phyloP scores from a whole-genome alignment of 2,888 invertebrate genomes.

The Dryobota labecula region DNA sequence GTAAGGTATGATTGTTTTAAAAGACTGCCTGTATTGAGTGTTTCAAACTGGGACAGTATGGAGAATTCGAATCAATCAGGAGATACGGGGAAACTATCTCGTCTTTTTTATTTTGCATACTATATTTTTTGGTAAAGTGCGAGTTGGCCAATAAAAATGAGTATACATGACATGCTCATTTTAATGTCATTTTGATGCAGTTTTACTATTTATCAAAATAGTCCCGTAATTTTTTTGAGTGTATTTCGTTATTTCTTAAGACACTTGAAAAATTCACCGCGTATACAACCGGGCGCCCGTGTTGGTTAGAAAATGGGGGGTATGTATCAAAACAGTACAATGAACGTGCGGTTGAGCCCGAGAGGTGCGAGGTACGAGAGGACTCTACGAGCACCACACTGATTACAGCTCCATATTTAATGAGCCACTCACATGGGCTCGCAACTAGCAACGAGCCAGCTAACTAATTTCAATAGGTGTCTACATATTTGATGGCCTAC shows the following conservation, averaged over 20 bases:
- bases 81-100: background rate
- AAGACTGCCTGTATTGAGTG: background rate
- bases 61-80: background rate
- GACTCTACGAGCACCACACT: constrained; percentile 83
- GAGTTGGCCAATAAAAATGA: background rate
- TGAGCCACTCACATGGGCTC: constrained; percentile 85
- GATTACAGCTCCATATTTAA: constrained; percentile 89
- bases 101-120: background rate
- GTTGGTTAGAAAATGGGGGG: constrained; percentile 57
- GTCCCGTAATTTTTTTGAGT: too few species aligned
- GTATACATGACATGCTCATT: too few species aligned
- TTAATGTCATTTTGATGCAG: too few species aligned
- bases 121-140: background rate
- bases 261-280: background rate
- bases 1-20: background rate
- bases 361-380: constrained; percentile 72
- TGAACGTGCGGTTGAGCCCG: constrained; percentile 75
- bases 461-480: constrained; percentile 87
- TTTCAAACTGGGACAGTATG: background rate
- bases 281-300: background rate
- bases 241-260: background rate
- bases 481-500: constrained; percentile 77
- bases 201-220: background rate
- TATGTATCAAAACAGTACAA: constrained; percentile 74
- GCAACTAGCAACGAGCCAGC: constrained; percentile 75